phyloP scores from a whole-genome alignment of 1,140 invertebrate genomes.

The Aphaenogaster floridana region DNA sequence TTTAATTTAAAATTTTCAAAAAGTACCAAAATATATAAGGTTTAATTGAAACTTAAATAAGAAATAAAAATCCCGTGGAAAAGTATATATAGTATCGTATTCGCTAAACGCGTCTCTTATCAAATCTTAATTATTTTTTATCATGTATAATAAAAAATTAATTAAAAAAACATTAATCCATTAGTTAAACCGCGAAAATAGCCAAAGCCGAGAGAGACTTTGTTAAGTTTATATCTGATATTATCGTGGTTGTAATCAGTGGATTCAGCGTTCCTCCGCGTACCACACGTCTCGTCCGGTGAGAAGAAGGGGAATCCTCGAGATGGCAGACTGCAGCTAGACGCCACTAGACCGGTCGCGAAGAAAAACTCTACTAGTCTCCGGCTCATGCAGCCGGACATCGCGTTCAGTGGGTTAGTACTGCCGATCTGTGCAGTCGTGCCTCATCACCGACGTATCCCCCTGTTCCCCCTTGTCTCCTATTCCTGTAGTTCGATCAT shows the following conservation, averaged over 20 bases:
- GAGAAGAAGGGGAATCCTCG: constrained; percentile 56
- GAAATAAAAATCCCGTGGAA: not conserved
- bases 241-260: not conserved
- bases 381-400: constrained; percentile 43
- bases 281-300: not conserved
- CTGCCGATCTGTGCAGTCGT: constrained; percentile 57
- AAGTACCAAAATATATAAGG: not conserved
- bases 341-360: constrained; percentile 75
- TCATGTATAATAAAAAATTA: not conserved
- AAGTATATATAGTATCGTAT: not conserved
- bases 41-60: not conserved
- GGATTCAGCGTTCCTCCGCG: not conserved
- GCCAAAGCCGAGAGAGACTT: not conserved
- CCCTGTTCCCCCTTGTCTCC: constrained; percentile 20
- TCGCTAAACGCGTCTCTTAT: not conserved
- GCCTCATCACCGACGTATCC: constrained; percentile 28
- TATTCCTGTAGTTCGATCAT: constrained; percentile 73
- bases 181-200: not conserved
- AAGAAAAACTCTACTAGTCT: constrained; percentile 69
- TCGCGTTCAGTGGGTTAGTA: constrained; percentile 77
- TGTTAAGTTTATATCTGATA: not conserved
- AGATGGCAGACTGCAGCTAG: constrained; percentile 74
- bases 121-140: not conserved
- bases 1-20: not conserved
- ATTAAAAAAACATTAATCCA: not conserved